phyloP scores from a whole-genome alignment of 2,797 vertebrate species.

The Spinus olivaceus region DNA sequence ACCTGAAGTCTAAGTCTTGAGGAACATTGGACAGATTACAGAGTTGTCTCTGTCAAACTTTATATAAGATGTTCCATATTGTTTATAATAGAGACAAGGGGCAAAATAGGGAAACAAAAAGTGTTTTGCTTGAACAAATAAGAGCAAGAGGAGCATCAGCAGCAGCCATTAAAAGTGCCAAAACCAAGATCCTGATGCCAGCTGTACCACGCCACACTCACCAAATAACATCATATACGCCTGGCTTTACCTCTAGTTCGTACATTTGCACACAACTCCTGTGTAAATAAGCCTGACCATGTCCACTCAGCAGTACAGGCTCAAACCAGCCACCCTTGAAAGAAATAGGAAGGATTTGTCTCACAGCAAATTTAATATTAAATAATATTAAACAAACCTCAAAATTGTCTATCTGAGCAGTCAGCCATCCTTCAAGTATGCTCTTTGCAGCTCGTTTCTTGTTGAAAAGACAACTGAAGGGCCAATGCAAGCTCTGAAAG shows the following conservation, averaged over 20 bases:
- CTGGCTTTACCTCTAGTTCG: neutral
- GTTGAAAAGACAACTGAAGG: neutral
- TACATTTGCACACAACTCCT: neutral
- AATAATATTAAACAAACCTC: neutral
- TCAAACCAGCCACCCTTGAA: neutral
- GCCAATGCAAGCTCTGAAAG: neutral
- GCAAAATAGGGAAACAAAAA: neutral
- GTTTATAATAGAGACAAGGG: neutral
- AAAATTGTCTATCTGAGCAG: neutral
- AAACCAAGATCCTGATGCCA: neutral
- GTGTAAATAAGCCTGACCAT: neutral
- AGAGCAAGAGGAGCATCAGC: neutral
- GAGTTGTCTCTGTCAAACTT: neutral
- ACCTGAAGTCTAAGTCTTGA: neutral
- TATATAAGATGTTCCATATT: neutral
- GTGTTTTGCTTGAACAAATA: neutral
- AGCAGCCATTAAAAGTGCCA: neutral
- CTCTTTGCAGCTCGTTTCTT: neutral
- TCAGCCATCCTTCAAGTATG: neutral
- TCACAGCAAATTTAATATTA: neutral
- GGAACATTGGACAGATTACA: neutral
- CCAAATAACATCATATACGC: neutral
- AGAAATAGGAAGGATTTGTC: neutral
- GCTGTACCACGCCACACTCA: neutral
- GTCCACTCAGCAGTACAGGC: neutral